A percentile compares a stretch with the other conserved stretches of the same genome.
Evolutionary conservation across 2,797 vertebrate genomes (phyloP).

Genomic region (Merluccius polli): DNA sequence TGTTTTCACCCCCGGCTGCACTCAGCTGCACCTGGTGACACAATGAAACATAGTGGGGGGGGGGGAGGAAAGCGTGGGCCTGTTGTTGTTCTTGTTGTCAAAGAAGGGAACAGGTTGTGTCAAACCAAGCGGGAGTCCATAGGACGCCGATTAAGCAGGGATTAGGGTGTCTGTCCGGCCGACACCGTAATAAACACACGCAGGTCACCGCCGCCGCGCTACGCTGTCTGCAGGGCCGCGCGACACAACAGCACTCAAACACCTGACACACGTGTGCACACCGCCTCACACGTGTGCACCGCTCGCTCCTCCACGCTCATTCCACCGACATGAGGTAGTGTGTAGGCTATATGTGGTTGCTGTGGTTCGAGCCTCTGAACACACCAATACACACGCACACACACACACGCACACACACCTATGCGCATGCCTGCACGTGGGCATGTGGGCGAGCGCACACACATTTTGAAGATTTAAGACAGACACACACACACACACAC

Average conservation of each 20-base stretch:
- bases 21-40: constrained; percentile 41
- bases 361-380: too few relatives aligned
- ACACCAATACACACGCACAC: too few relatives aligned
- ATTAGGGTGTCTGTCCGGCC: not conserved
- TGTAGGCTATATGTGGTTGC: constrained; percentile 17
- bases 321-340: too few relatives aligned
- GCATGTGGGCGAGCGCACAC: not conserved
- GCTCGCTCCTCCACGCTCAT: not conserved
- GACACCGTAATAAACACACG: not conserved
- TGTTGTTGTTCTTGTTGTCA: constrained; percentile 46
- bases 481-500: constrained; percentile 6
- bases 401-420: constrained; percentile 2
- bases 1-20: not conserved
- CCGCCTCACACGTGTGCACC: not conserved
- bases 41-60: constrained; percentile 47
- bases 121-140: not conserved
- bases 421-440: not conserved
- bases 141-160: not conserved
- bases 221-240: not conserved
- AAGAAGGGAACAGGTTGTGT: constrained; percentile 33
- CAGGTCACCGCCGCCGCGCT: too few relatives aligned
- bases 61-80: constrained; percentile 15
- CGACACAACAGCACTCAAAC: not conserved
- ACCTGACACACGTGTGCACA: not conserved
- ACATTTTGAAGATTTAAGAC: too few relatives aligned